These are phyloP conservation scores for Leptosomus discolor DNA, from an alignment of 2,113 vertebrate species.

Conservation along the genomic window DNA sequence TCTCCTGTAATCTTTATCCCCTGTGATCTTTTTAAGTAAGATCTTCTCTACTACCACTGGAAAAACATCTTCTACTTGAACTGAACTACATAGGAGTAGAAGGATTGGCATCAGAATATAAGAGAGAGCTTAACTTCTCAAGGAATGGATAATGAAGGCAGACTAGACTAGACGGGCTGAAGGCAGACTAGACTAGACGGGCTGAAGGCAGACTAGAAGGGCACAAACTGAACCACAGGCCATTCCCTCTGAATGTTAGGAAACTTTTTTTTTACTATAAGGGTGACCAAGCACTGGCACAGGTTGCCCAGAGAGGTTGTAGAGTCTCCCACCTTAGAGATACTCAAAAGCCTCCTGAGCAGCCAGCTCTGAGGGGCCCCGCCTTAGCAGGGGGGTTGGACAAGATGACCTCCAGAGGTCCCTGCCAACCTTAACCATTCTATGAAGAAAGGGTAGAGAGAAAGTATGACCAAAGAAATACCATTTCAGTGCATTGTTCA, in stretches of 20 bases:
- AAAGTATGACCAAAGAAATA: neutral
- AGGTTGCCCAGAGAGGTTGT: accelerated
- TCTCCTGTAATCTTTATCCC: neutral
- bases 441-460: neutral
- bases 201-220: neutral
- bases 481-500: neutral
- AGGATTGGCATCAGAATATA: neutral
- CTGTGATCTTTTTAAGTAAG: neutral
- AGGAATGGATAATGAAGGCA: neutral
- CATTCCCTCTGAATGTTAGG: neutral
- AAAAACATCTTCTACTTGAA: neutral
- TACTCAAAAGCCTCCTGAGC: neutral
- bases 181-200: no score
- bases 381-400: neutral
- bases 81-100: accelerated
- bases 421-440: neutral
- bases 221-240: neutral
- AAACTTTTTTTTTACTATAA: neutral
- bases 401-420: neutral
- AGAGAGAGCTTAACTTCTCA: neutral
- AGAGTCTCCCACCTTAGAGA: accelerated
- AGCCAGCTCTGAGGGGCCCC: neutral
- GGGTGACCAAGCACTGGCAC: neutral
- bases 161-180: no score
- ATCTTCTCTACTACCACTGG: neutral